These are phyloP conservation scores for Rhabdornis inornatus DNA, from an alignment of 2,113 vertebrate genomes.

Conservation along the genomic window DNA sequence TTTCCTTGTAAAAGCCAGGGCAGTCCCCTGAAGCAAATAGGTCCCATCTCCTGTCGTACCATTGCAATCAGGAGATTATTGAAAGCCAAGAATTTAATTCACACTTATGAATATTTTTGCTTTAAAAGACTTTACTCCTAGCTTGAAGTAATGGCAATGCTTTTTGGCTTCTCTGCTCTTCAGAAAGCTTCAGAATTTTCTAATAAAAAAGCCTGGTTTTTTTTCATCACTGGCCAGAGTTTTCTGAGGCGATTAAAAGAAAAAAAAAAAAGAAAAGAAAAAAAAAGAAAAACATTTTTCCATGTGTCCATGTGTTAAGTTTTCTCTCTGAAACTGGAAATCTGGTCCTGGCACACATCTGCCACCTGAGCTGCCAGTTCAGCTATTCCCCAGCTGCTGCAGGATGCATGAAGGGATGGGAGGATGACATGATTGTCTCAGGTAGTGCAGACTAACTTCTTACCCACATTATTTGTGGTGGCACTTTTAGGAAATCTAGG, in stretches of 20 bases:
- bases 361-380: not conserved
- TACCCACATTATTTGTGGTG: not conserved
- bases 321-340: not conserved
- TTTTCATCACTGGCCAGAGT: not conserved
- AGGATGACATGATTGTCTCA: not conserved
- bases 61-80: not conserved
- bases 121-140: not conserved
- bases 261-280: too few species aligned
- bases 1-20: not conserved
- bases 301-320: not conserved
- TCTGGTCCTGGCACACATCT: not conserved
- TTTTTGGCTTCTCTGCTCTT: not conserved
- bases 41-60: not conserved
- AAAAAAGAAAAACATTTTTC: not conserved
- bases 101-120: not conserved
- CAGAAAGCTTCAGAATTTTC: not conserved
- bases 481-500: not conserved
- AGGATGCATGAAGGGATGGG: fast-evolving
- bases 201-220: not conserved
- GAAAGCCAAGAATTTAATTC: not conserved
- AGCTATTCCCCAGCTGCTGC: not conserved
- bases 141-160: not conserved
- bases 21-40: not conserved
- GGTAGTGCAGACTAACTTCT: not conserved
- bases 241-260: not conserved